Percentiles rank a stretch among this genome's conserved stretches.
These are phyloP conservation scores for Limnephilus auricula DNA, from an alignment of 2,888 invertebrate genomes.

Conservation along the genomic window DNA sequence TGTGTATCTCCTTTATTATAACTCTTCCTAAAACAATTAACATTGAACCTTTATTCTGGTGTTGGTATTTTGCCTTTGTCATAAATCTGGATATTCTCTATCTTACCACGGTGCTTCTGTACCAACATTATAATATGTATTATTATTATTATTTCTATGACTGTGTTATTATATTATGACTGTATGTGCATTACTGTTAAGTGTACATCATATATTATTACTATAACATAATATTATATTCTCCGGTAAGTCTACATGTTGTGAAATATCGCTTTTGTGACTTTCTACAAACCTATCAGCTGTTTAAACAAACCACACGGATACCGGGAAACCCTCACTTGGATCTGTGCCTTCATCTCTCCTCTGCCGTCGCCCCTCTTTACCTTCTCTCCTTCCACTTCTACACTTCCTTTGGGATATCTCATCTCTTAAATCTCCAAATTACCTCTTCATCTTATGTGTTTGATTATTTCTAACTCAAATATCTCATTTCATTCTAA, in stretches of 20 bases:
- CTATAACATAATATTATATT: constrained; percentile 27
- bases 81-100: constrained; percentile 66
- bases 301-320: constrained; percentile 29
- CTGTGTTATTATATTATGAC: constrained; percentile 26
- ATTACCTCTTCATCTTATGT: neutral
- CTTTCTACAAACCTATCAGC: constrained; percentile 34
- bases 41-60: constrained; percentile 49
- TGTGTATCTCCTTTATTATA: constrained; percentile 26
- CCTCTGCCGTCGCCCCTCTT: constrained; percentile 4
- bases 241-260: constrained; percentile 51
- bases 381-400: neutral
- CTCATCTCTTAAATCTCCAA: neutral
- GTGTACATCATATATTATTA: constrained; percentile 41
- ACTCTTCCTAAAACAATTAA: constrained; percentile 22
- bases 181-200: constrained; percentile 53
- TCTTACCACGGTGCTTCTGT: constrained; percentile 55
- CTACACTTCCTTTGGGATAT: constrained; percentile 12
- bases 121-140: constrained; percentile 46
- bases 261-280: constrained; percentile 53
- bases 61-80: constrained; percentile 68
- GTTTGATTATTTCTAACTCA: neutral
- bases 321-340: constrained; percentile 1
- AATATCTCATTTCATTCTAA: neutral
- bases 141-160: constrained; percentile 40
- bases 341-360: neutral